These are phyloP conservation scores for Fringilla coelebs DNA, from an alignment of 2,797 vertebrate species.

Conservation along the genomic window DNA sequence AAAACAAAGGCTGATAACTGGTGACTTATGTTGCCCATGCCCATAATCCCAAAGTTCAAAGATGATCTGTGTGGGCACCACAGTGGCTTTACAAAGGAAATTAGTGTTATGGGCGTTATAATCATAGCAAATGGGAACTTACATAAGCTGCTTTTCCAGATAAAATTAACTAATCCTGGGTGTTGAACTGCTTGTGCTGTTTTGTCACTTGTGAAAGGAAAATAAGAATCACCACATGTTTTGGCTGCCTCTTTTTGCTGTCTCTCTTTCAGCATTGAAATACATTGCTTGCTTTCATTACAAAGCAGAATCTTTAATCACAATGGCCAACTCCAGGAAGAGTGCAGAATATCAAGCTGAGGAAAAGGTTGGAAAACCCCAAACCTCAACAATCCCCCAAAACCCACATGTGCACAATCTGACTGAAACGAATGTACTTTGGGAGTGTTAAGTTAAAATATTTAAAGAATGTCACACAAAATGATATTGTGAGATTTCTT, in stretches of 20 bases:
- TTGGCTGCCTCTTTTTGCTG: neutral
- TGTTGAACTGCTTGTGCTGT: neutral
- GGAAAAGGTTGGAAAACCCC: neutral
- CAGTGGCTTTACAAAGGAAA: neutral
- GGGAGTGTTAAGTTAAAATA: neutral
- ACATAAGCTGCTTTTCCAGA: neutral
- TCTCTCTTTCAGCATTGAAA: neutral
- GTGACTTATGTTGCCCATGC: neutral
- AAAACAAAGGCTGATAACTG: slow-evolving; percentile 46
- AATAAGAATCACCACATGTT: neutral
- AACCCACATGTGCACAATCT: neutral
- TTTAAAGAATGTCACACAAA: neutral
- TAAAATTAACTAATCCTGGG: neutral
- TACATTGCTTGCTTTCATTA: neutral
- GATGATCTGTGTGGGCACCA: neutral
- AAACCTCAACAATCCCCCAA: neutral
- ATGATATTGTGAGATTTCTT: neutral
- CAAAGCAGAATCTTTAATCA: neutral
- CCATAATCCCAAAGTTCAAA: neutral
- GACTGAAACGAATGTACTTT: neutral
- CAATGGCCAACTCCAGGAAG: neutral
- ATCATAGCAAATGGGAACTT: neutral
- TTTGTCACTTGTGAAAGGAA: slow-evolving; percentile 14
- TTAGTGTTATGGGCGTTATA: neutral
- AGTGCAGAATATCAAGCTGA: neutral